phyloP scores from a whole-genome alignment of 2,797 vertebrate genomes.

The Hemibagrus guttatus region DNA sequence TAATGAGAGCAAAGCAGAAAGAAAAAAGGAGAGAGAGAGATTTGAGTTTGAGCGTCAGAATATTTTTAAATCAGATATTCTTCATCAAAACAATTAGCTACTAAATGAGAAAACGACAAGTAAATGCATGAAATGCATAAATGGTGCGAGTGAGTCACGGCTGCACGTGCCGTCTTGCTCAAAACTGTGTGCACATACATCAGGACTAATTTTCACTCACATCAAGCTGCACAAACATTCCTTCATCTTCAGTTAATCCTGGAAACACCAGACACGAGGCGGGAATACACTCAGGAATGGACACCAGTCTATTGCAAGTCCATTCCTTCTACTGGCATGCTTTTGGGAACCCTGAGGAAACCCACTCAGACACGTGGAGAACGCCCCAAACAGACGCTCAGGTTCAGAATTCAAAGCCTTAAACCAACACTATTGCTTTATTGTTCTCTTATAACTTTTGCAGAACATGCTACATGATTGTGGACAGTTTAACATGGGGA shows the following conservation, averaged over 20 bases:
- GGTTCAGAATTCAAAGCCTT: not conserved
- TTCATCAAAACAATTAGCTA: not conserved
- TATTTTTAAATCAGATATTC: not conserved
- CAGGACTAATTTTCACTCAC: not conserved
- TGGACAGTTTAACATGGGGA: not conserved
- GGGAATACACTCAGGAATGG: not conserved
- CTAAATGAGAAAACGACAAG: not conserved
- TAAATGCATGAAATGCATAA: not conserved
- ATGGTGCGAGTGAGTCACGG: not conserved
- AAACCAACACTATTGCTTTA: not conserved
- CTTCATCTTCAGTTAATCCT: not conserved
- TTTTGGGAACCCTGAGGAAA: not conserved
- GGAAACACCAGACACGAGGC: not conserved
- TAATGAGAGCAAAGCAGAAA: not conserved
- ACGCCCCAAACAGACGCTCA: not conserved
- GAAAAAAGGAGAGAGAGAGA: not conserved
- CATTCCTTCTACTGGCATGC: not conserved
- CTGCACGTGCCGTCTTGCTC: not conserved
- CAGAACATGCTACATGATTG: not conserved
- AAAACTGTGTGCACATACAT: not conserved
- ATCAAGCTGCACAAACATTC: not conserved
- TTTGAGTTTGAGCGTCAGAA: not conserved
- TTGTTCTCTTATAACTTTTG: not conserved
- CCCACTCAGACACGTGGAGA: not conserved
- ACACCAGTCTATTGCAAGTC: not conserved